Evolutionary conservation across 1,140 invertebrate genomes (phyloP).

Genomic region (Drosophila orena): DNA sequence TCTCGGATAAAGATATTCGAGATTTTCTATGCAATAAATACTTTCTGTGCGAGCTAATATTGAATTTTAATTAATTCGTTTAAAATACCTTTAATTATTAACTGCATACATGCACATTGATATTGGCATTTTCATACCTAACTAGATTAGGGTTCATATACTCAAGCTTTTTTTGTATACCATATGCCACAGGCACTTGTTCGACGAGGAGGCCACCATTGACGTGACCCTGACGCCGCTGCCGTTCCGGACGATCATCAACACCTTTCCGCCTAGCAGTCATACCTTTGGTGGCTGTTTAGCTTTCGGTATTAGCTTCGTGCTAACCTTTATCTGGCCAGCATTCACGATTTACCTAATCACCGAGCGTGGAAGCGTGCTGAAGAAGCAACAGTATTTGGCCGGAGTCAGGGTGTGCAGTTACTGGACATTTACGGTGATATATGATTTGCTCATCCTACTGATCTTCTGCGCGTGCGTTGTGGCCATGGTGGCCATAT

Average conservation of each 20-base stretch:
- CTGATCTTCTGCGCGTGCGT: background rate
- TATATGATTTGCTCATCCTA: background rate
- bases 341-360: constrained; percentile 15
- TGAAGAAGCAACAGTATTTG: constrained; percentile 57
- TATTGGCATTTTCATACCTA: background rate
- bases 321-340: constrained; percentile 34
- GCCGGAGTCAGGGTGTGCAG: constrained; percentile 22
- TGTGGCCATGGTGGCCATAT: constrained; percentile 6
- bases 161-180: too few species aligned
- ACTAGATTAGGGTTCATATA: background rate
- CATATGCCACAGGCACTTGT: constrained; percentile 18
- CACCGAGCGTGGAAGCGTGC: background rate
- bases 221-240: constrained; percentile 53
- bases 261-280: constrained; percentile 25
- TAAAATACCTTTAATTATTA: too few species aligned
- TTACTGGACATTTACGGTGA: background rate
- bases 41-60: background rate
- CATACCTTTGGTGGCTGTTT: constrained; percentile 30
- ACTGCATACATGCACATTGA: too few species aligned
- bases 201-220: constrained; percentile 48
- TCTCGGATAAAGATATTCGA: too few species aligned
- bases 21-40: too few species aligned
- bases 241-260: constrained; percentile 27
- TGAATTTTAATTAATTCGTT: too few species aligned
- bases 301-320: constrained; percentile 33